Base-by-base conservation (phyloP, 2,888 invertebrate species). In the Chromoteleia sp. region DNA sequence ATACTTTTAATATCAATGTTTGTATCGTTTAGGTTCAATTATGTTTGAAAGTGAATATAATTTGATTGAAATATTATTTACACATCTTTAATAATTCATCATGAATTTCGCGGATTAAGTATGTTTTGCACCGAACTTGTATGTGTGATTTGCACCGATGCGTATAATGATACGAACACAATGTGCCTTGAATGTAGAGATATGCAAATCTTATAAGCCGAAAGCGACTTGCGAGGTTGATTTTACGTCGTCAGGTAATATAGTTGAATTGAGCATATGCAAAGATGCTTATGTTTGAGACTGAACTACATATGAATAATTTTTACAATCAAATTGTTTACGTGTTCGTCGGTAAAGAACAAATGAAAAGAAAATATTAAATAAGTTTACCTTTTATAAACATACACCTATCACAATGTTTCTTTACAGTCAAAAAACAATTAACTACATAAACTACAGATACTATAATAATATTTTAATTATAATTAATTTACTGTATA, bases 181-280 rank as follows among this genome's bases (percentile, higher is more conserved):
- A 73, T 73, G 67, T 73, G 30, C 73, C 68, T 73, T 68, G 67
- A 59, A 79, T 68, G 61, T 67, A 65, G 54, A 59, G 48, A 68
- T 79, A 79, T 79, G 79, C 79, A 79, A 79, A 73, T 73, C 73
- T 65, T 73, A 73, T 78, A 78, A 78, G 78, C 73, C 78, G 73
- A 56, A 73, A 78, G 78, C 59, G 56, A 78, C 73, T 78, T 58
- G 73, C 52, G 12, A 67, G 70, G 78, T 78, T 73, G 73, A 73
- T 77, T 77, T 77, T 70, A 67, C 58, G 65, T 59, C 67, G 67
- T 21, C 19, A 67, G 67, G 39, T 73, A 73, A 59, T 67, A 59
- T 59, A 36, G 43, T 67, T 56, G 58, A 71, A 73, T 73, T 65
- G 58, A 58, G 52, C 33, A 63, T 48, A 77, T 48, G 45, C 71